These are phyloP conservation scores for Strix aluco DNA, from an alignment of 2,113 vertebrate species.

Conservation along the genomic window DNA sequence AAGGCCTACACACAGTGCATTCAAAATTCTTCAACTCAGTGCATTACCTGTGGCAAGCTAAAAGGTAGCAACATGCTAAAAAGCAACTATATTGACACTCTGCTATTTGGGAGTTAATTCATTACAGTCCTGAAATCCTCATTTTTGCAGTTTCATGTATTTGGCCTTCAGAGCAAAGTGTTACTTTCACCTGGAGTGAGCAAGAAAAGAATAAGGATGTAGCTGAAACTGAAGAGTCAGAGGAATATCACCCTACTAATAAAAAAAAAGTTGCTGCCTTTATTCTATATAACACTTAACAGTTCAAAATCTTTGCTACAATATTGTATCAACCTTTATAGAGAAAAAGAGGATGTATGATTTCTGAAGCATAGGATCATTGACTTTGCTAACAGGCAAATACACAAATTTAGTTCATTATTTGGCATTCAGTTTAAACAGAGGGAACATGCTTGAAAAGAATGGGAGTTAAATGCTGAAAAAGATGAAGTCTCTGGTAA, in stretches of 20 bases:
- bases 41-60: not conserved
- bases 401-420: not conserved
- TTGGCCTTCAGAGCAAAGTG: not conserved
- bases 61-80: not conserved
- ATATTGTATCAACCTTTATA: not conserved
- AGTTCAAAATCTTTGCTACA: not conserved
- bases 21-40: not conserved
- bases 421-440: not conserved
- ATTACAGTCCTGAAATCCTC: not conserved
- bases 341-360: not conserved
- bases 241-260: not conserved
- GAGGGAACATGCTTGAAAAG: not conserved
- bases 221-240: not conserved
- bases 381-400: conserved; percentile 33
- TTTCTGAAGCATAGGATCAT: not conserved
- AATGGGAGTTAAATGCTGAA: not conserved
- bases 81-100: not conserved
- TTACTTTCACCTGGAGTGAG: not conserved
- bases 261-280: not conserved
- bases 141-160: not conserved
- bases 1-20: not conserved
- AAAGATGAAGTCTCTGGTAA: conserved; percentile 1
- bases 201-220: not conserved
- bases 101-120: not conserved
- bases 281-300: not conserved